Conservation (phyloP, 2,888 invertebrate species). For the Lasioglossum lativentre region DNA sequence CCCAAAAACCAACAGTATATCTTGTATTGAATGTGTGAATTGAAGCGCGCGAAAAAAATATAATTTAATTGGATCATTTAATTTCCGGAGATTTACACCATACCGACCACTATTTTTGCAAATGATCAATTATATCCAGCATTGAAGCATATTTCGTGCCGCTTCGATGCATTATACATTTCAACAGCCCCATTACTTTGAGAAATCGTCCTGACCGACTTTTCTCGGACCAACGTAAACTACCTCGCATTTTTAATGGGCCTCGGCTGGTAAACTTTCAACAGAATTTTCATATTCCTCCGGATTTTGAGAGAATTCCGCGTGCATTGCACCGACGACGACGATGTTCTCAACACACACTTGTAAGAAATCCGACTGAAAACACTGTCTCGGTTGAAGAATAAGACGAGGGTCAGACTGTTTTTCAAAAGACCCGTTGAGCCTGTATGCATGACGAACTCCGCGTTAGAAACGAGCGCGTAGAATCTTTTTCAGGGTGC, state of each 20-base stretch:
- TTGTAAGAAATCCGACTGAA: background rate
- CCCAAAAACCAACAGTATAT: no score
- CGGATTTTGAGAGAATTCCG: background rate
- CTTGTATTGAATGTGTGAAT: no score
- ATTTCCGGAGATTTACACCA: background rate
- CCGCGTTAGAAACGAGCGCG: background rate
- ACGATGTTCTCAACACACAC: background rate
- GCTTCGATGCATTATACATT: background rate
- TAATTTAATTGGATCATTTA: no score
- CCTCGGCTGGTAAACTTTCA: background rate
- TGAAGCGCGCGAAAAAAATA: no score
- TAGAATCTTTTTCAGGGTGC: slow-evolving; percentile 14
- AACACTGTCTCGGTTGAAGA: background rate
- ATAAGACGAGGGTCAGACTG: background rate
- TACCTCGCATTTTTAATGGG: background rate
- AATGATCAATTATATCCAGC: background rate
- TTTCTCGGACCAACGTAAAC: background rate
- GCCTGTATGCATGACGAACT: background rate
- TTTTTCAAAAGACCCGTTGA: background rate
- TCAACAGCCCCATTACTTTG: background rate
- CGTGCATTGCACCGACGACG: background rate
- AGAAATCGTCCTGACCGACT: background rate
- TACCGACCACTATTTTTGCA: background rate
- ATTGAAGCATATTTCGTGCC: background rate
- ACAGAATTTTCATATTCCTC: background rate